Base-by-base conservation (phyloP, 2,113 vertebrate genomes). In the Turdus rufiventris region DNA sequence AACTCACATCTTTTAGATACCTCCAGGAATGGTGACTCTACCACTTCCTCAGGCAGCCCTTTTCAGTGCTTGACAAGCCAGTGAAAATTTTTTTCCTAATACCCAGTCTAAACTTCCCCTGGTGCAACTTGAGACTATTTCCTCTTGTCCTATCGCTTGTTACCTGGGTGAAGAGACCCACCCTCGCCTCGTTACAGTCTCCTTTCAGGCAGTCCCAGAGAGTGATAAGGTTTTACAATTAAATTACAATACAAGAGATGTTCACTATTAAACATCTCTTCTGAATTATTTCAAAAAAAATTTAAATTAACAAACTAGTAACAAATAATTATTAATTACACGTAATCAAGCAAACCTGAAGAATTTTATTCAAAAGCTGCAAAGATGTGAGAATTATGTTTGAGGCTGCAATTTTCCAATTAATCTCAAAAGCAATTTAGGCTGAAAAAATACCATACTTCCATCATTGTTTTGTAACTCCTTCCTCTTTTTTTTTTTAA, bases 111-210 rank as follows among this genome's bases (percentile, higher is more conserved):
- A 75, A 42, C 20, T 18, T 54, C 6, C 28, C 17, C 6, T 31
- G 6, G 9, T 47, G n/a, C 14, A 75, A 54, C 25, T 11, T 26
- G 25, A 89, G 54, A 12, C 20, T 18, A 34, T 21, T 29, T 61
- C 25, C 40, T 68, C 25, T 67, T 48, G 54, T 42, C 25, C 40
- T 47, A 18, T 17, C 19, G 29, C 48, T 62, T 48, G 8, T 16
- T 31, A 61, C 14, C 20, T 31, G 14, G 14, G 14, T 7, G 9
- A 89, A 53, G 17, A 67, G 31, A 61, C 3, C 17, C 29, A 40
- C 17, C 26, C 19, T 20, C 1, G 1, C 5, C 40, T 34, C 9
- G 24, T 2, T 67, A 34, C 17, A 54, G 0, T 2, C 20, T 40
- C 61, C 70, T 34, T 61, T 34, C n/a, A 82, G 21, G 45, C 29